Conservation (phyloP, 2,888 invertebrate species). For the Diabrotica balteata region DNA sequence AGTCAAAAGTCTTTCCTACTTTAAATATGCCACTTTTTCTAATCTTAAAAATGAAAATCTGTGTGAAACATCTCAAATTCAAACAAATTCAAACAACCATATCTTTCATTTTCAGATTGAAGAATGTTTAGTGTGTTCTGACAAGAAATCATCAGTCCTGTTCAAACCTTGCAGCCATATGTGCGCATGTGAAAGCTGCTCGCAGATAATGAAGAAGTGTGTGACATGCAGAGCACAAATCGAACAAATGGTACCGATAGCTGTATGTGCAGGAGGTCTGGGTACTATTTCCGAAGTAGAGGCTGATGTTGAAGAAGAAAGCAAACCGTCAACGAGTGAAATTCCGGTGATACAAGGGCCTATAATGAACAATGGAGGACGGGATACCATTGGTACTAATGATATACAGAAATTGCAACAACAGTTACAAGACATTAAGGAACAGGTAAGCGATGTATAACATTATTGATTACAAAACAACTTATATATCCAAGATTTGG, state of each 20-base stretch:
- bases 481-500: background rate
- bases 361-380: constrained; percentile 72
- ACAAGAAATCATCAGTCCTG: constrained; percentile 88
- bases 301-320: constrained; percentile 61
- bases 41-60: too few relatives aligned
- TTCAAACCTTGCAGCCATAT: constrained; percentile 97
- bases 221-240: constrained; percentile 92
- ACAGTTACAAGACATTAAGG: constrained; percentile 96
- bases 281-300: constrained; percentile 64
- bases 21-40: too few relatives aligned
- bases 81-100: too few relatives aligned
- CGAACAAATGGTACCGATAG: constrained; percentile 69
- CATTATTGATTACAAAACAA: constrained; percentile 1
- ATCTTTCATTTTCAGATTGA: constrained; percentile 71
- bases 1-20: background rate
- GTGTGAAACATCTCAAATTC: too few relatives aligned
- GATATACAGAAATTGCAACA: constrained; percentile 93
- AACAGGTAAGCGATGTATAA: constrained; percentile 73
- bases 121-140: constrained; percentile 96
- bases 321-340: constrained; percentile 47
- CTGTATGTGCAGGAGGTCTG: constrained; percentile 57
- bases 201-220: constrained; percentile 96
- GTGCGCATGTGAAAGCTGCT: constrained; percentile 90
- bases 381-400: constrained; percentile 71
- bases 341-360: constrained; percentile 52